Base-by-base conservation (phyloP, 2,113 vertebrate genomes). In the Cisticola juncidis region DNA sequence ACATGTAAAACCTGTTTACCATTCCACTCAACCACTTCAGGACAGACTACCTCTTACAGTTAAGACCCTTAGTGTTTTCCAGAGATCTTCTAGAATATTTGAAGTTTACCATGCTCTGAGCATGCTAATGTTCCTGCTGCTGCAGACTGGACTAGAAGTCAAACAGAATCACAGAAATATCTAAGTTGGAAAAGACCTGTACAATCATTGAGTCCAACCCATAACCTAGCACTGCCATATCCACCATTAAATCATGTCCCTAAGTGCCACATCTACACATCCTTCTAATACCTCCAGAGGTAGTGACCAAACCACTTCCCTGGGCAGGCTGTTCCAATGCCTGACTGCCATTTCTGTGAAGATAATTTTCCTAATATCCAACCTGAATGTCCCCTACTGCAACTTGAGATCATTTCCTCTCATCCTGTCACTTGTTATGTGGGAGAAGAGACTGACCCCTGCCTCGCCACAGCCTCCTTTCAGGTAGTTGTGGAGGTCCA, bases 361-460 rank as follows among this genome's bases (percentile, higher is more conserved):
- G 38, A 45, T 53, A 45, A 21, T 47, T 54, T 54, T 60, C 69
- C 29, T 22, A 10, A 68, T 26, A 47, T 22, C 19, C 20, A 47
- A 40, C 12, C 16, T 35, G 29, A 61, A 47, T 0, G 0, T 53
- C 17, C 5, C 21, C 21, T 61, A 26, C 28, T 47, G 20, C 61
- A 68, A 9, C 21, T 22, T 26, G 38, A 69, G 62, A 21, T 25
- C 4, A 47, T 47, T 89, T 82, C 29, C 25, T 61, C 61, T 76
- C 70, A 53, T 53, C 11, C 38, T 76, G 47, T 40, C 9, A 3
- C 38, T 47, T 51, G 23, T 60, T 31, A 45, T n/a, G 24, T 22
- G 45, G 11, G n/a, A 79, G 56, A 47, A 87, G n/a, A 62, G 40
- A 29, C n/a, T 29, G 29, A 53, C 5, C 16, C n/a, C 47, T 45